These are phyloP conservation scores for Stenotaenia linearis DNA, from an alignment of 2,888 invertebrate genomes.

Conservation along the genomic window DNA sequence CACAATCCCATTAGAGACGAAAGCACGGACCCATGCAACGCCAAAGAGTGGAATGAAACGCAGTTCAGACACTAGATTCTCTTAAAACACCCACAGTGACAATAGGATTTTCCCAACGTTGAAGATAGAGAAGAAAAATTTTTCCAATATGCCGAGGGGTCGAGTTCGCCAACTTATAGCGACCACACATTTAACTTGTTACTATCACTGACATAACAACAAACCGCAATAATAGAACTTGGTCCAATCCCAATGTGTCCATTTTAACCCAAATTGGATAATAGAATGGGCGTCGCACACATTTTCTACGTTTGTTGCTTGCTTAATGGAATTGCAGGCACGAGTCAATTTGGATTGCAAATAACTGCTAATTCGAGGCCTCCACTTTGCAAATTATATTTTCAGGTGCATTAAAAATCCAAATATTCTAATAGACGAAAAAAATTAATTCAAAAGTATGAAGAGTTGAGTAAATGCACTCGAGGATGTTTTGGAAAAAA, in stretches of 20 bases:
- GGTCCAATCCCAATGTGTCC: not conserved
- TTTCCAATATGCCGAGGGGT: not conserved
- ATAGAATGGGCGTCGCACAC: not conserved
- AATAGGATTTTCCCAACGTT: not conserved
- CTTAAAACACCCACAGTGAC: constrained; percentile 20
- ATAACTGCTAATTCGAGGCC: no score
- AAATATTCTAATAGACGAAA: no score
- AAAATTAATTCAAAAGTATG: no score
- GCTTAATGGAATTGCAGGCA: not conserved
- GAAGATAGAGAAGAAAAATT: not conserved
- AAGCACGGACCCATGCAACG: constrained; percentile 23
- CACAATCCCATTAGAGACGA: constrained; percentile 23
- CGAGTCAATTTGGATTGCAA: no score
- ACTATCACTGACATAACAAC: not conserved
- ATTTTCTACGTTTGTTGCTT: not conserved
- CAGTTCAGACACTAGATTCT: constrained; percentile 17
- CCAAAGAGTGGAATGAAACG: constrained; percentile 26
- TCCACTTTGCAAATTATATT: no score
- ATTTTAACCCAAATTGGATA: not conserved
- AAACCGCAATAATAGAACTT: not conserved
- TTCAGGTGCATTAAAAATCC: no score
- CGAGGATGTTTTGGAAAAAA: no score
- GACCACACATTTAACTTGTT: not conserved
- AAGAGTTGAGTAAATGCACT: no score
- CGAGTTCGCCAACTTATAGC: not conserved